These are phyloP conservation scores for Meiosimyza platycephala DNA, from an alignment of 2,888 invertebrate species.

Conservation along the genomic window DNA sequence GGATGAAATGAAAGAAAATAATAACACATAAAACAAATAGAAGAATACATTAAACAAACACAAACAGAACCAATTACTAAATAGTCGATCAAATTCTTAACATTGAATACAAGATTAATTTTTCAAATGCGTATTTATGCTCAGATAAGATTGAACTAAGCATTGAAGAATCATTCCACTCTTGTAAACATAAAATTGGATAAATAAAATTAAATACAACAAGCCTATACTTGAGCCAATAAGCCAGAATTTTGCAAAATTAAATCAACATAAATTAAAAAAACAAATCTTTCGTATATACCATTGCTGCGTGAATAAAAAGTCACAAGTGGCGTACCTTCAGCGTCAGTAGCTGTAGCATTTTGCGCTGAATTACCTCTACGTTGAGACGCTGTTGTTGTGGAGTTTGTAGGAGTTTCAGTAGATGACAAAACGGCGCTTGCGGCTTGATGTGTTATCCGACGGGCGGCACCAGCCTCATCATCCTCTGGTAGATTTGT, in stretches of 20 bases:
- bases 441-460: conserved; percentile 48
- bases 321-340: conserved; percentile 68
- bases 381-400: conserved; percentile 45
- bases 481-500: conserved; percentile 50
- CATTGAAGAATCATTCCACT: too few relatives aligned
- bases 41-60: too few relatives aligned
- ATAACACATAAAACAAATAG: conserved; percentile 1
- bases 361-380: conserved; percentile 56
- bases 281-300: conserved; percentile 53
- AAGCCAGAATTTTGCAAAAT: too few relatives aligned
- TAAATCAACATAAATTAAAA: neutral
- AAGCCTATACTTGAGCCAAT: too few relatives aligned
- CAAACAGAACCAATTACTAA: too few relatives aligned
- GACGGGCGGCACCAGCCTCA: conserved; percentile 45
- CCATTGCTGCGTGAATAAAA: conserved; percentile 66
- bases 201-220: too few relatives aligned
- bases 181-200: too few relatives aligned
- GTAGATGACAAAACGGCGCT: conserved; percentile 29
- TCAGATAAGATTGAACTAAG: too few relatives aligned
- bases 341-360: conserved; percentile 57
- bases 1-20: neutral
- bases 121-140: too few relatives aligned
- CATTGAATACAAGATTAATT: too few relatives aligned
- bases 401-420: conserved; percentile 33
- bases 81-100: too few relatives aligned